Evolutionary conservation across 2,113 vertebrate species (phyloP).

Genomic region (Odocoileus virginianus): DNA sequence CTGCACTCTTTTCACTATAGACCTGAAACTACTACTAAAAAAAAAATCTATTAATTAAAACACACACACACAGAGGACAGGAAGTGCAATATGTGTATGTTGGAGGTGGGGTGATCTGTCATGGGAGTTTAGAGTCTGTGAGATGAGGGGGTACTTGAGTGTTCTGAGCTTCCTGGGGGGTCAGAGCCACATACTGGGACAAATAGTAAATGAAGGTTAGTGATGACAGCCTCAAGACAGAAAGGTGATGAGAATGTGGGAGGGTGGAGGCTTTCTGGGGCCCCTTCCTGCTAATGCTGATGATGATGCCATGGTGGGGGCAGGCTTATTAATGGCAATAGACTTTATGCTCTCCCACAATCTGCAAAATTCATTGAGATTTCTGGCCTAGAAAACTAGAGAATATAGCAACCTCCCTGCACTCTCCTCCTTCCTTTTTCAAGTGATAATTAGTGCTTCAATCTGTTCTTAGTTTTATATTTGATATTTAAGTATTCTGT

Average conservation of each 20-base stretch:
- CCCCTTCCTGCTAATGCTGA: neutral
- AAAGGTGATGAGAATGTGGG: neutral
- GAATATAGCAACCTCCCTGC: neutral
- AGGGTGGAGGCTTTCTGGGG: neutral
- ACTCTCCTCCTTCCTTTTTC: neutral
- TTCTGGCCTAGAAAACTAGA: neutral
- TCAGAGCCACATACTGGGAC: neutral
- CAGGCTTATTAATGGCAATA: neutral
- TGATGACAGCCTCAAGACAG: neutral
- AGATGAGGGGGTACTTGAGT: neutral
- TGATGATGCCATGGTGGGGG: neutral
- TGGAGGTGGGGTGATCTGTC: neutral
- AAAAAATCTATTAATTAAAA: neutral
- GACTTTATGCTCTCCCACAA: neutral
- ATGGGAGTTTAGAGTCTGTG: neutral
- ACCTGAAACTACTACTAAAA: neutral
- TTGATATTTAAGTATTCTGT: neutral
- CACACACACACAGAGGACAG: neutral
- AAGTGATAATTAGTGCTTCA: neutral
- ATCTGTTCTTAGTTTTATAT: neutral
- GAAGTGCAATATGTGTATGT: neutral
- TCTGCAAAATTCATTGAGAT: neutral
- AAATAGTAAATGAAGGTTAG: neutral
- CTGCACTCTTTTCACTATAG: neutral
- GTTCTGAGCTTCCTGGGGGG: neutral